These are phyloP conservation scores for Cephus runcator DNA, from an alignment of 2,888 invertebrate species.

Conservation along the genomic window DNA sequence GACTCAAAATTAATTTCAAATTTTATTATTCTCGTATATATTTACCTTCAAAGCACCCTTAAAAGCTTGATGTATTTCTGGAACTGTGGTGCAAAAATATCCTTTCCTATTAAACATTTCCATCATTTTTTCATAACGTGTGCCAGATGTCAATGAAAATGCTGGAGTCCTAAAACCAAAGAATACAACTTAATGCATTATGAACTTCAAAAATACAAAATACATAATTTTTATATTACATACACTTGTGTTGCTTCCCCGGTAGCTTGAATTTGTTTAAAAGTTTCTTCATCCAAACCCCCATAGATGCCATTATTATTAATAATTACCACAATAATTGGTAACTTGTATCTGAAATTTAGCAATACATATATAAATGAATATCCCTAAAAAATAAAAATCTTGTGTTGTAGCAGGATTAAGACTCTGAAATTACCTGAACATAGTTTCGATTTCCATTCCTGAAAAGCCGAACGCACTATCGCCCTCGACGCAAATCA, in stretches of 20 bases:
- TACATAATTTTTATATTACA: conserved; percentile 42
- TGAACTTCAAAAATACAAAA: background rate
- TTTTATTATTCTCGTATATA: conserved; percentile 3
- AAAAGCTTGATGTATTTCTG: conserved; percentile 80
- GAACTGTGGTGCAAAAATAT: conserved; percentile 80
- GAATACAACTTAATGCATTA: background rate
- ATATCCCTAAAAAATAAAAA: no score
- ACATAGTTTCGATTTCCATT: conserved; percentile 98
- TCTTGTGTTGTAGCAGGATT: background rate
- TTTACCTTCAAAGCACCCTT: conserved; percentile 72
- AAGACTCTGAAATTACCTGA: conserved; percentile 66
- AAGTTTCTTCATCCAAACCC: conserved; percentile 83
- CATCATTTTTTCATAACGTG: conserved; percentile 92
- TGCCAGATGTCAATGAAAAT: conserved; percentile 79
- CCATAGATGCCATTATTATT: conserved; percentile 97
- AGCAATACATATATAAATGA: conserved; percentile 17
- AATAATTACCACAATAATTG: conserved; percentile 88
- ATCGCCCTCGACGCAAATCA: conserved; percentile 95
- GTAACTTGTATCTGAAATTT: conserved; percentile 82
- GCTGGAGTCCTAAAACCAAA: conserved; percentile 80
- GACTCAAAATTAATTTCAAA: background rate
- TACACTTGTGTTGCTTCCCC: conserved; percentile 83
- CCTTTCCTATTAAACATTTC: conserved; percentile 86
- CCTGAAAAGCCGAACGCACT: conserved; percentile 98
- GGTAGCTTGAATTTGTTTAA: conserved; percentile 74